Evolutionary conservation across 2,113 vertebrate species (phyloP), one percentile per base, ranked within the genome.

Genomic region (Pagrus major): DNA sequence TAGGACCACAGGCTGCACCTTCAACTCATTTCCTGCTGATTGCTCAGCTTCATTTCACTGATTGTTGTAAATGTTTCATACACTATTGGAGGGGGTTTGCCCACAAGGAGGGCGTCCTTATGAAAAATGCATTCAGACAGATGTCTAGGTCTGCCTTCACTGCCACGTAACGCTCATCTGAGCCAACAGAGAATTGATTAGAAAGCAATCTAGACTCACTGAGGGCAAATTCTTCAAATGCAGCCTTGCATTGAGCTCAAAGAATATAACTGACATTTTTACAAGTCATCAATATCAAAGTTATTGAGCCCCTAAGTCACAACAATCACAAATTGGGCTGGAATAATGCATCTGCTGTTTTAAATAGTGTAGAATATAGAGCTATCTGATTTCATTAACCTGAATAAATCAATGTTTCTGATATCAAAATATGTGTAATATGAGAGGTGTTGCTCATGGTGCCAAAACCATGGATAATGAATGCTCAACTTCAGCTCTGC

Each of bases 21-120:
- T 78, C 67, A 27, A 74, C 67, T 81, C 59, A 83, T 87, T 84
- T 82, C 80, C 85, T 83, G 12, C 76, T 70, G 76, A 83, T 86
- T 84, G 80, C 84, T 76, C 23, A 41, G 29, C 76, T 79, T 90
- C 74, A 83, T 85, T 90, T 83, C 70, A 81, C 78, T 81, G 76
- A 79, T 86, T 89, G 75, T 84, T 46, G 67, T 93, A 89, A 94
- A 94, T 93, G 86, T 94, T 94, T 94, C 78, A 94, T 88, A 84
- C 73, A 75, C 75, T 87, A 75, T 87, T 88, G 75, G 77, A 88
- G 86, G 81, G 78, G 54, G 52, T 83, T 71, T 72, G 56, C 87
- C 85, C 88, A 74, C 79, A 55, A 86, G 87, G 85, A 85, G 44
- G 74, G 72, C 87, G 63, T 88, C 82, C 41, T 82, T 65, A 91